Evolutionary conservation across 1,140 invertebrate species (phyloP).

Genomic region (Himalopsyche phryganea): DNA sequence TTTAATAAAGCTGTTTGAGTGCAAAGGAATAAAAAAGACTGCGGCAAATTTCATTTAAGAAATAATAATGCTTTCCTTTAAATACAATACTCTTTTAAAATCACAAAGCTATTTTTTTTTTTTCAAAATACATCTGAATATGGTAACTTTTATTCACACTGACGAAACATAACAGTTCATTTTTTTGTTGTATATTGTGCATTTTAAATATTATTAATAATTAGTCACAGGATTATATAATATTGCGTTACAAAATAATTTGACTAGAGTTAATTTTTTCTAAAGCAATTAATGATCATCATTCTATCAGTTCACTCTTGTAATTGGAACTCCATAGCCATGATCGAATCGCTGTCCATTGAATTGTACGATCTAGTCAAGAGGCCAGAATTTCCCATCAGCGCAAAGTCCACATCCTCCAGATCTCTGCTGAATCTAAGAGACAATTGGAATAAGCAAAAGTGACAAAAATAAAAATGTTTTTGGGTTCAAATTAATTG

Average conservation of each 20-base stretch:
- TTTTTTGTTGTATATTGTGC: too few species aligned
- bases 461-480: background rate
- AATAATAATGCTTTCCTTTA: too few species aligned
- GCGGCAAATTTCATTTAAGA: background rate
- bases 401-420: constrained; percentile 29
- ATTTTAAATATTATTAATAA: background rate
- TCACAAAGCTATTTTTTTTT: too few species aligned
- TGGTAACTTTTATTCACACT: too few species aligned
- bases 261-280: background rate
- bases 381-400: constrained; percentile 31
- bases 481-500: background rate
- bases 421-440: constrained; percentile 26
- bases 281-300: background rate
- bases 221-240: background rate
- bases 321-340: constrained; percentile 29
- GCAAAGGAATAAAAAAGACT: too few species aligned
- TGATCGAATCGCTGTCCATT: constrained; percentile 28
- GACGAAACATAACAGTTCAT: too few species aligned
- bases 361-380: constrained; percentile 29
- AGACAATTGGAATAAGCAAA: too few species aligned
- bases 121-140: too few species aligned
- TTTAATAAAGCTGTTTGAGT: too few species aligned
- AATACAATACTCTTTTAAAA: too few species aligned
- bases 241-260: background rate
- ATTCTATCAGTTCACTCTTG: constrained; percentile 24